Evolutionary conservation across 2,797 vertebrate genomes (phyloP).

Genomic region (Pseudochromis fuscus): DNA sequence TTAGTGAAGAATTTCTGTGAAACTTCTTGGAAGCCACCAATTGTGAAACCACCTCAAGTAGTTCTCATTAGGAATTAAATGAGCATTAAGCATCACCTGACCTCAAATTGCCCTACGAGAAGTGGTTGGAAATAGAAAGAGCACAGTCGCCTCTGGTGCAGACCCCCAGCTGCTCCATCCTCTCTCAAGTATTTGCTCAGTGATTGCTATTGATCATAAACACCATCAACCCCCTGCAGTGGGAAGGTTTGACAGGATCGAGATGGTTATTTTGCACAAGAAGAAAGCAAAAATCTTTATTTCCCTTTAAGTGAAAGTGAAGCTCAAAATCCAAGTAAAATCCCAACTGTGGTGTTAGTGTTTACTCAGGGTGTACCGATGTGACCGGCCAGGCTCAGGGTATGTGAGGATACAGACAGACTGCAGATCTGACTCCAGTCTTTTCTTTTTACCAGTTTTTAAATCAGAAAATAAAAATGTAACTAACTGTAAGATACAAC

Average conservation of each 20-base stretch:
- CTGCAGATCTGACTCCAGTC: too few relatives aligned
- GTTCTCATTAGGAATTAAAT: conserved; percentile 10
- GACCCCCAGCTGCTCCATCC: conserved; percentile 23
- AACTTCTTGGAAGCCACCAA: conserved; percentile 9
- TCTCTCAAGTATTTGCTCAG: conserved; percentile 28
- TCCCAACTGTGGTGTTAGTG: not conserved
- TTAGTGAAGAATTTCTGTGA: conserved; percentile 1
- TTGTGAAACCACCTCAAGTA: not conserved
- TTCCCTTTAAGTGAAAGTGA: conserved; percentile 29
- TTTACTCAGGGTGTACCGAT: conserved; percentile 16
- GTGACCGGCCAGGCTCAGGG: too few relatives aligned
- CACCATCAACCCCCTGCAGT: conserved; percentile 26
- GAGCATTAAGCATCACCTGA: not conserved
- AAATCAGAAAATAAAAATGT: too few relatives aligned
- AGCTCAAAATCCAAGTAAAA: conserved; percentile 17
- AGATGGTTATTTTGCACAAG: conserved; percentile 17
- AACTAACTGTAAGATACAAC: too few relatives aligned
- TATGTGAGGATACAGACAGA: too few relatives aligned
- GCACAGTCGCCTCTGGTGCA: conserved; percentile 1
- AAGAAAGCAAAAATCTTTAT: conserved; percentile 26
- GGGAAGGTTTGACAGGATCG: conserved; percentile 7
- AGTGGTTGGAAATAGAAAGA: conserved; percentile 31
- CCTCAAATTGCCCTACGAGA: conserved; percentile 2
- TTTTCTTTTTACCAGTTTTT: too few relatives aligned
- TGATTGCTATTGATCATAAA: conserved; percentile 60